Evolutionary conservation across 2,113 vertebrate genomes (phyloP), one percentile per base, ranked within the genome.

Genomic region (Ceyx margarethae): DNA sequence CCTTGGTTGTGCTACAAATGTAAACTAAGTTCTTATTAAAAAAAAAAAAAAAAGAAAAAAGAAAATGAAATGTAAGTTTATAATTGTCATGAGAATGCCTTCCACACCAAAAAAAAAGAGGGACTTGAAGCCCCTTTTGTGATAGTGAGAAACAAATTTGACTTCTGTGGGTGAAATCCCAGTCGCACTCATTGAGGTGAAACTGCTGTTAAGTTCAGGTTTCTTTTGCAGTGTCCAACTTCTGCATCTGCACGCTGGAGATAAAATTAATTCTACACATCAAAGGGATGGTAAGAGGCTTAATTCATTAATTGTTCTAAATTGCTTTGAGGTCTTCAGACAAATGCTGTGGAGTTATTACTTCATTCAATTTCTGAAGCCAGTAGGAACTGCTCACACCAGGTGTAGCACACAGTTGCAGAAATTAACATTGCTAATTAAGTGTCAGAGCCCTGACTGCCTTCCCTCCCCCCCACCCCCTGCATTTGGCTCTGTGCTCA

Each of bases 211-310:
- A 56, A 88, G 60, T 90, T 92, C 40, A 90, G 33, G 11, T 78
- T 90, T 82, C 76, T 80, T 91, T 80, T 87, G 48, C 64, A 43
- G 51, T 56, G 56, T 69, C 65, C 68, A 74, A 53, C 23, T 94
- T 93, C 61, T 94, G 50, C 82, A 78, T 95, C 90, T 95, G 91
- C 68, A 33, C 64, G 21, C 64, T 90, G 51, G 46, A 95, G 93
- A 95, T 95, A 94, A 94, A 91, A 87, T 15, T 90, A 96, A 90
- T 94, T 82, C 82, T 56, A 45, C 15, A 89, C 82, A 83, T 91
- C 89, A 91, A 89, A 91, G 66, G 54, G 12, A 81, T 50, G 45
- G 45, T 69, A 86, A 91, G 72, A 91, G 50, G 67, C 81, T 89
- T 91, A 89, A 85, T 78, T 81, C 61, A 64, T 74, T 82, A 85